These are phyloP conservation scores for Drosophila atripex DNA, from an alignment of 2,888 invertebrate species.

Conservation along the genomic window DNA sequence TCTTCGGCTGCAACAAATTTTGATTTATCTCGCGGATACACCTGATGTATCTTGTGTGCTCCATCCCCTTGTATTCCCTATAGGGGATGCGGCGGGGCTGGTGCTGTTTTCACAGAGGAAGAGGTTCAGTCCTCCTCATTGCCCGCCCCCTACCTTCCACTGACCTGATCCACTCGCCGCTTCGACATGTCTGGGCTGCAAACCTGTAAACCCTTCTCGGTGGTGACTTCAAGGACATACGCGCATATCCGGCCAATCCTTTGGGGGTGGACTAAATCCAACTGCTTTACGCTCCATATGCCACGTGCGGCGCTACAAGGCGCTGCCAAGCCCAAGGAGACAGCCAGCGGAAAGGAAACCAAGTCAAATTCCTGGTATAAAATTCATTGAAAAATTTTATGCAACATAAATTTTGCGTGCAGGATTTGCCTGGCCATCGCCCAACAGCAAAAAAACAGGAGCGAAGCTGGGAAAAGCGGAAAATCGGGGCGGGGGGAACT, in stretches of 20 bases:
- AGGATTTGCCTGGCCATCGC: conserved; percentile 65
- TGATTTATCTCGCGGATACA: conserved; percentile 71
- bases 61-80: no score
- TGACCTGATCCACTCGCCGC: conserved; percentile 23
- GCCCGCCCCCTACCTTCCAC: not conserved
- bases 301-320: conserved; percentile 71
- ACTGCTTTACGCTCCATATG: conserved; percentile 82
- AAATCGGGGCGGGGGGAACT: conserved; percentile 42
- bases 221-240: conserved; percentile 8
- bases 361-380: conserved; percentile 77
- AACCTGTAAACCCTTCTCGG: conserved; percentile 2
- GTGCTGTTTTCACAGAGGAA: conserved; percentile 4
- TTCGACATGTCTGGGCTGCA: conserved; percentile 58
- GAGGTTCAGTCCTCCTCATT: not conserved
- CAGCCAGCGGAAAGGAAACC: conserved; percentile 62
- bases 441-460: not conserved
- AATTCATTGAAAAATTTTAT: conserved; percentile 82
- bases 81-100: no score
- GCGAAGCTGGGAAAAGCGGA: conserved; percentile 29
- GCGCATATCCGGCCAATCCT: conserved; percentile 12
- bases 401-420: conserved; percentile 81
- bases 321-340: conserved; percentile 56
- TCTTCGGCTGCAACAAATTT: conserved; percentile 60
- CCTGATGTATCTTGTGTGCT: conserved; percentile 55
- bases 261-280: conserved; percentile 42